Percentiles rank a stretch among this genome's conserved stretches.
Conservation (phyloP, 2,888 invertebrate genomes). For the Pharmacophagus antenor region DNA sequence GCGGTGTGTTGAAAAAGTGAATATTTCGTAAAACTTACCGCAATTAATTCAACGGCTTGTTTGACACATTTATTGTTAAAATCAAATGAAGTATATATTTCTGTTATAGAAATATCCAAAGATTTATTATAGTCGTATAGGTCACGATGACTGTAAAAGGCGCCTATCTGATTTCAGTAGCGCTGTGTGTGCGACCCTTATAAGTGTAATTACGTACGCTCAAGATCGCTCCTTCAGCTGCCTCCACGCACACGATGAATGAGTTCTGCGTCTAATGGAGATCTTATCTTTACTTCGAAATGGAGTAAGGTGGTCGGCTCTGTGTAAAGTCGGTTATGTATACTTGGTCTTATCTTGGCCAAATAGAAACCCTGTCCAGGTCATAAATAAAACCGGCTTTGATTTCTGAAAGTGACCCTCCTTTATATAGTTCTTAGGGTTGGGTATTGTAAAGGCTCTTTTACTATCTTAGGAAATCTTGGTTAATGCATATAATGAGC, state of each 20-base stretch:
- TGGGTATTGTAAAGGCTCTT: constrained; percentile 63
- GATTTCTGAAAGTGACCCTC: constrained; percentile 74
- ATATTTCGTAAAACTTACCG: too few relatives aligned
- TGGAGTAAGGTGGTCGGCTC: constrained; percentile 67
- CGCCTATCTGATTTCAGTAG: constrained; percentile 51
- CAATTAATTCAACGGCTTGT: too few relatives aligned
- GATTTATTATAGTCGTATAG: constrained; percentile 30
- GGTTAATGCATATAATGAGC: constrained; percentile 69
- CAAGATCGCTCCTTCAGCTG: constrained; percentile 49
- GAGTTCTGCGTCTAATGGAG: constrained; percentile 73
- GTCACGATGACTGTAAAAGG: constrained; percentile 44
- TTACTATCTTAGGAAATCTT: constrained; percentile 68
- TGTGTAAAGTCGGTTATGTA: constrained; percentile 67
- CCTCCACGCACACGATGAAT: constrained; percentile 69
- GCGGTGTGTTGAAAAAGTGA: too few relatives aligned
- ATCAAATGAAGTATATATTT: too few relatives aligned
- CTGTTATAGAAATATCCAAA: background rate
- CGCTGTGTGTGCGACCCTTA: constrained; percentile 51
- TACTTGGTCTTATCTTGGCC: constrained; percentile 67
- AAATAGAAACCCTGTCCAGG: constrained; percentile 63
- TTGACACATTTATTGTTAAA: too few relatives aligned
- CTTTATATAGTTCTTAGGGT: constrained; percentile 58
- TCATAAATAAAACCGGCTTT: constrained; percentile 76
- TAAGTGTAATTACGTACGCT: constrained; percentile 62
- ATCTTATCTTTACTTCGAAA: constrained; percentile 69